phyloP scores from a whole-genome alignment of 2,797 vertebrate genomes.

The Malurus splendens region DNA sequence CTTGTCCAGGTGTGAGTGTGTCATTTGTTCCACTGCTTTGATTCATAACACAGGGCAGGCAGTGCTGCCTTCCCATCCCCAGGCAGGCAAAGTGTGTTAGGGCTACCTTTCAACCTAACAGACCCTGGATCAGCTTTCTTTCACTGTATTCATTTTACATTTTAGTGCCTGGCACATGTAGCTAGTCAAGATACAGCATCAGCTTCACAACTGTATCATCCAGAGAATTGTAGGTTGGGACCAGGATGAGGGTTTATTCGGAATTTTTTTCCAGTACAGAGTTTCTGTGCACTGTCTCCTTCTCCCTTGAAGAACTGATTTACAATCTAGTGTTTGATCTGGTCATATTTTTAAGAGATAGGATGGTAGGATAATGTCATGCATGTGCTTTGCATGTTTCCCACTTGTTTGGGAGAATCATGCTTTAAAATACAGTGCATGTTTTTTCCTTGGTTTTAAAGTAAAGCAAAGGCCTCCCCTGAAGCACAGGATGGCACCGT shows the following conservation, averaged over 20 bases:
- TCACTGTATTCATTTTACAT: not conserved
- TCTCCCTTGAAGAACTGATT: not conserved
- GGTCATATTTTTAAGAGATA: not conserved
- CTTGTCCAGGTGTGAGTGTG: not conserved
- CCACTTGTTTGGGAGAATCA: not conserved
- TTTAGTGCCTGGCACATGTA: not conserved
- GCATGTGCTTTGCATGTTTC: not conserved
- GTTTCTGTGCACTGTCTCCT: not conserved
- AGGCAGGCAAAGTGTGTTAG: not conserved
- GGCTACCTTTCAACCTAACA: not conserved
- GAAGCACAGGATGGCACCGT: not conserved
- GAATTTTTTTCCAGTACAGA: not conserved
- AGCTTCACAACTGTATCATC: not conserved
- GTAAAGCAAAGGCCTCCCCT: not conserved
- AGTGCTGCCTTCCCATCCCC: not conserved
- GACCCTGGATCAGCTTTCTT: not conserved
- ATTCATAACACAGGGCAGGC: not conserved
- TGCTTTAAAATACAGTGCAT: not conserved
- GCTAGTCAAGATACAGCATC: not conserved
- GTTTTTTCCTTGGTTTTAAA: not conserved
- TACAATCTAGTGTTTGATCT: not conserved
- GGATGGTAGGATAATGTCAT: not conserved
- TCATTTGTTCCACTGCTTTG: not conserved
- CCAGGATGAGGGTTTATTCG: fast-evolving
- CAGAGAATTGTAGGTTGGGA: not conserved